Conservation (phyloP, 2,797 vertebrate genomes). For the Hephaestus fuliginosus region DNA sequence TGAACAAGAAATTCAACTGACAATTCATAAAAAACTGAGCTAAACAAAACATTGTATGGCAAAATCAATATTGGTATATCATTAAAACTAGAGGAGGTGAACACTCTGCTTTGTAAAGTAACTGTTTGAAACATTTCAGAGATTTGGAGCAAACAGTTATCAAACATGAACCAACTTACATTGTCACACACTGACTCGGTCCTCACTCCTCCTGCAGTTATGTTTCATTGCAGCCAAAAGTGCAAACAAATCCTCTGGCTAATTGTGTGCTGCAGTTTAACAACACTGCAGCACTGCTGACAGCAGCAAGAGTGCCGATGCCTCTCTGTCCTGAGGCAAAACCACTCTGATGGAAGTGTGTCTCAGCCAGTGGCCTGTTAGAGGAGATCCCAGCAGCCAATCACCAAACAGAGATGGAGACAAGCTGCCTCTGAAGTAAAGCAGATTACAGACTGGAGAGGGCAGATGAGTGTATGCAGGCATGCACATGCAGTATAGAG, state of each 20-base stretch:
- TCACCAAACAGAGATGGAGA: conserved; percentile 40
- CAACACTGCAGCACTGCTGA: conserved; percentile 54
- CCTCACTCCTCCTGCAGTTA: conserved; percentile 14
- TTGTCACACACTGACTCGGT: conserved; percentile 15
- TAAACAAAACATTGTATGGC: neutral
- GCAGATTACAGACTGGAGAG: conserved; percentile 64
- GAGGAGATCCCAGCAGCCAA: conserved; percentile 43
- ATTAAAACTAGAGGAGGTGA: neutral
- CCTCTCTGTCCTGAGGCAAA: conserved; percentile 42
- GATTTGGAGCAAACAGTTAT: conserved; percentile 9
- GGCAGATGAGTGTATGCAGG: conserved; percentile 33
- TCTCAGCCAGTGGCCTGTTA: conserved; percentile 60
- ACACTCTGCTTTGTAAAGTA: neutral
- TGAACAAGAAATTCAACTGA: neutral
- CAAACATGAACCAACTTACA: conserved; percentile 50
- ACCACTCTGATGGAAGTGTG: conserved; percentile 54
- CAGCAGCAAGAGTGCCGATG: conserved; percentile 44
- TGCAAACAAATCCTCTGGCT: neutral
- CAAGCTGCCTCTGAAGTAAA: conserved; percentile 55
- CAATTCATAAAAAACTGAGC: neutral
- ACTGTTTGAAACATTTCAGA: conserved; percentile 1
- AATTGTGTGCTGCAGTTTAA: conserved; percentile 3
- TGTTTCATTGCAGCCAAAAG: conserved; percentile 7
- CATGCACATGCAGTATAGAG: neutral
- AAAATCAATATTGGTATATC: neutral